phyloP scores from a whole-genome alignment of 2,888 invertebrate species.

The Ctena decussata region DNA sequence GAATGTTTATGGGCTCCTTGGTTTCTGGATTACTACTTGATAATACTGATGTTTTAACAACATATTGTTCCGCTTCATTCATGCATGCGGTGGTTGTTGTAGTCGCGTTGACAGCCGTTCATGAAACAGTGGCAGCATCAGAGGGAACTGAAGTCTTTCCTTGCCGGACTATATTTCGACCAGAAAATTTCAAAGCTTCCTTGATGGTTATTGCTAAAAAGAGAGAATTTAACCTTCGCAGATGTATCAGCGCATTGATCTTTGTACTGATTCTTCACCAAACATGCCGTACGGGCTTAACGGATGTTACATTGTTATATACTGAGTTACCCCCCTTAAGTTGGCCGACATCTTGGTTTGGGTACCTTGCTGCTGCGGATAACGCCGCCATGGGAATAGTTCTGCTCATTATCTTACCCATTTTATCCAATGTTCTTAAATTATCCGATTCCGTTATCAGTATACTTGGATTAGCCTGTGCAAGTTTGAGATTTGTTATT shows the following conservation, averaged over 20 bases:
- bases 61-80: slow-evolving; percentile 79
- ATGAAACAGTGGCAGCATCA: slow-evolving; percentile 72
- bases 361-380: slow-evolving; percentile 84
- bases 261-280: slow-evolving; percentile 80
- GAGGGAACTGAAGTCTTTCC: slow-evolving; percentile 67
- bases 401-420: slow-evolving; percentile 80
- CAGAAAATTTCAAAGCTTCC: slow-evolving; percentile 77
- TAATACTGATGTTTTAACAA: slow-evolving; percentile 69
- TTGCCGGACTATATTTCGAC: slow-evolving; percentile 63
- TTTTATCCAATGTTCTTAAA: slow-evolving; percentile 76
- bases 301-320: slow-evolving; percentile 83
- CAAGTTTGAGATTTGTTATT: slow-evolving; percentile 75
- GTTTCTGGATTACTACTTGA: slow-evolving; percentile 77
- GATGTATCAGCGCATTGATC: slow-evolving; percentile 78
- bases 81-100: slow-evolving; percentile 76
- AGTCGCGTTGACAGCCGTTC: slow-evolving; percentile 72
- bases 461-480: slow-evolving; percentile 80
- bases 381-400: slow-evolving; percentile 84
- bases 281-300: slow-evolving; percentile 82
- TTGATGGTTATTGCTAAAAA: slow-evolving; percentile 75
- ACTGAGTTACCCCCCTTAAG: slow-evolving; percentile 80
- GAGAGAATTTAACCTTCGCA: slow-evolving; percentile 71
- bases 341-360: slow-evolving; percentile 84
- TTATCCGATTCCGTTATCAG: slow-evolving; percentile 79
- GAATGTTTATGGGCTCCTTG: slow-evolving; percentile 84